phyloP scores from a whole-genome alignment of 2,113 vertebrate genomes.

The Rutilus rutilus region DNA sequence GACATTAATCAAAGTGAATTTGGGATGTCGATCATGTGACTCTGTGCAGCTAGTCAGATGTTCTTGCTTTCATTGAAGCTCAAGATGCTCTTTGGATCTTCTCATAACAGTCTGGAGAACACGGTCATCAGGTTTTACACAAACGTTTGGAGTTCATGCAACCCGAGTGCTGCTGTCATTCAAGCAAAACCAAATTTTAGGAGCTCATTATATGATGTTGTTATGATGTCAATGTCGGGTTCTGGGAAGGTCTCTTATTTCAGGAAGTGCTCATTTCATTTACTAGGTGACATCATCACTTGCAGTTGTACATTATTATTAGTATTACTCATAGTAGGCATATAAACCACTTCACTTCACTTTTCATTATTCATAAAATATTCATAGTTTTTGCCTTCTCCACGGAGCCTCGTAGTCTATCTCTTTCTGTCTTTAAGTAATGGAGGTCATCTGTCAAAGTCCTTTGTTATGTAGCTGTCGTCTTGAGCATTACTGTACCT shows the following conservation, averaged over 20 bases:
- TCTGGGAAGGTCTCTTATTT: constrained; percentile 45
- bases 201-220: constrained; percentile 21
- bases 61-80: background rate
- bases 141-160: background rate
- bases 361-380: constrained; percentile 74
- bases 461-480: background rate
- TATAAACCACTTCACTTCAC: constrained; percentile 51
- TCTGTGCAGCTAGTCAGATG: background rate
- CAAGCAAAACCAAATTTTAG: background rate
- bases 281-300: constrained; percentile 38
- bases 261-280: constrained; percentile 45
- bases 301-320: background rate
- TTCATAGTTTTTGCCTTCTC: constrained; percentile 43
- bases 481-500: background rate
- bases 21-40: background rate
- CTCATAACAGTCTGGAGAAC: background rate
- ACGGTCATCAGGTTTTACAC: background rate
- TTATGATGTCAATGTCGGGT: constrained; percentile 50
- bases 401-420: background rate
- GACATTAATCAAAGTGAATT: background rate
- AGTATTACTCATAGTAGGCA: constrained; percentile 5
- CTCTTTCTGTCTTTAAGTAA: constrained; percentile 9
- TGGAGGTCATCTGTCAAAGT: background rate
- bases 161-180: background rate
- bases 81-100: background rate